These are phyloP conservation scores for Trichonephila clavata DNA, from an alignment of 1,140 invertebrate species.

Conservation along the genomic window DNA sequence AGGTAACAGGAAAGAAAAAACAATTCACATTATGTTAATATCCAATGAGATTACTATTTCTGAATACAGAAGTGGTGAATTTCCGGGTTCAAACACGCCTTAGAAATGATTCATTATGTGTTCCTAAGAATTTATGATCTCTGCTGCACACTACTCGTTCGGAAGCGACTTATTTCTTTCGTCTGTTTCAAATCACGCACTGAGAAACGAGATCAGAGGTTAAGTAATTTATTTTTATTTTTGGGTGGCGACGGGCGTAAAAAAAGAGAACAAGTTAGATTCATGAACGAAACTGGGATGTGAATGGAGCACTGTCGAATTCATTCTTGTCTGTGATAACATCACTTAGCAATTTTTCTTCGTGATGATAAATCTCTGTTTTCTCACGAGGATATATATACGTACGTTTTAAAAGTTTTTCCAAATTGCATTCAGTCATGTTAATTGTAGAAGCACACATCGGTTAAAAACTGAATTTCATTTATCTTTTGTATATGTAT, in stretches of 20 bases:
- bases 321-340: not conserved
- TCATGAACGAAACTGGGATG: not conserved
- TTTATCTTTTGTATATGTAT: no score
- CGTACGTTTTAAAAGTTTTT: no score
- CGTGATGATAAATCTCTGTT: not conserved
- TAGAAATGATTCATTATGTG: not conserved
- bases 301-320: conserved; percentile 24
- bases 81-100: conserved; percentile 48
- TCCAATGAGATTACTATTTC: no score
- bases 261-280: conserved; percentile 18
- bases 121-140: not conserved
- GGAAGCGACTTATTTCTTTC: not conserved
- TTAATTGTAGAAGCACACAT: no score
- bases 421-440: no score
- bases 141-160: not conserved
- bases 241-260: not conserved
- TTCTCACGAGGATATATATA: not conserved
- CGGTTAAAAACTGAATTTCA: no score
- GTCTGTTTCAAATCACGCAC: conserved; percentile 1
- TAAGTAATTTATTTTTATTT: conserved; percentile 40
- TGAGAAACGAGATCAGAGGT: conserved; percentile 1
- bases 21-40: no score
- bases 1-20: no score
- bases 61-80: not conserved
- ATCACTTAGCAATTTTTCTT: not conserved